phyloP scores from a whole-genome alignment of 2,113 vertebrate species.

The Syrmaticus mikado region DNA sequence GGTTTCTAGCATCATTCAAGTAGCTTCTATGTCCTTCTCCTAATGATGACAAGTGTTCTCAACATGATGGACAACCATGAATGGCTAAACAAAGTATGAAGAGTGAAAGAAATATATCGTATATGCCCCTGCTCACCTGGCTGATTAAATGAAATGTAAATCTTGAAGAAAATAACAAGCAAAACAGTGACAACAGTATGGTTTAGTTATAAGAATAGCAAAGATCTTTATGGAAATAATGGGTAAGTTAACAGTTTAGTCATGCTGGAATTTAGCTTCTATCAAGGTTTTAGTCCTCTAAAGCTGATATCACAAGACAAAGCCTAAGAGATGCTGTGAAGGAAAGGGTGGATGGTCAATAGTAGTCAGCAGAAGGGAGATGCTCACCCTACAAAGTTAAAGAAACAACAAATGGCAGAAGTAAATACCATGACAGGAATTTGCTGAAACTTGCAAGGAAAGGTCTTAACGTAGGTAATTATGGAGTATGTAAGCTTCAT shows the following conservation, averaged over 20 bases:
- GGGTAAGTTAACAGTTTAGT: not conserved
- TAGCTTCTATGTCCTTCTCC: not conserved
- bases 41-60: not conserved
- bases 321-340: not conserved
- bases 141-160: not conserved
- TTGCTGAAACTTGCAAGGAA: not conserved
- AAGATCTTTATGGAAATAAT: not conserved
- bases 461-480: not conserved
- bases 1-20: not conserved
- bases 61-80: not conserved
- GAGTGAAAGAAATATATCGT: not conserved
- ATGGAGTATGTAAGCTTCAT: not conserved
- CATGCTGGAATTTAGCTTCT: not conserved
- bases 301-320: not conserved
- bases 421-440: not conserved
- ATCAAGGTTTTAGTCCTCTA: not conserved
- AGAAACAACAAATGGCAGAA: not conserved
- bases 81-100: not conserved
- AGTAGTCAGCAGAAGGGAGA: not conserved
- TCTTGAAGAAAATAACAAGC: not conserved
- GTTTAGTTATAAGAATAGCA: not conserved
- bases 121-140: not conserved
- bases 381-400: not conserved
- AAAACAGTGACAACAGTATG: not conserved
- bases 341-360: not conserved